Percentiles rank a stretch among this genome's conserved stretches.
Evolutionary conservation across 1,140 invertebrate species (phyloP).

Genomic region (Mercenaria mercenaria): DNA sequence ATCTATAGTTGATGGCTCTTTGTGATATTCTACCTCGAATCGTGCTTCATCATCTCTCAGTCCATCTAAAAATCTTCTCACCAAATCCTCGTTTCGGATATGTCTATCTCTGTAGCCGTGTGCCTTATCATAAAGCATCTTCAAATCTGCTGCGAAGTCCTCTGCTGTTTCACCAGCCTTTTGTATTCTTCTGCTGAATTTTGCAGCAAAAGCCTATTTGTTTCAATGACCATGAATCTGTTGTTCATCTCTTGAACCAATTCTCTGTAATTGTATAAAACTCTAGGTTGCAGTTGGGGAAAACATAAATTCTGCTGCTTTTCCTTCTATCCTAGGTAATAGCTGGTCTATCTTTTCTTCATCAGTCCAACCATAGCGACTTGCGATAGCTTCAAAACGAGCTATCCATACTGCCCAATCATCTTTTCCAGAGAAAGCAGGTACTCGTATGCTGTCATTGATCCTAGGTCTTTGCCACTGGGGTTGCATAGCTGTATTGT

Average conservation of each 20-base stretch:
- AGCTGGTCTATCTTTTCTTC: constrained; percentile 8
- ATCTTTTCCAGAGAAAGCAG: too few relatives aligned
- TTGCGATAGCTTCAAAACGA: constrained; percentile 22
- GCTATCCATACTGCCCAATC: constrained; percentile 41
- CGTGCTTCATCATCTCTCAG: background rate
- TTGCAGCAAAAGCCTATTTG: background rate
- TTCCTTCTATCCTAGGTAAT: background rate
- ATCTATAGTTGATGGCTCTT: too few relatives aligned
- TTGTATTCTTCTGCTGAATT: background rate
- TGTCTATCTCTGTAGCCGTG: background rate
- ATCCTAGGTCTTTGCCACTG: too few relatives aligned
- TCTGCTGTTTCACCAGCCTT: background rate
- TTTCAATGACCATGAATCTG: constrained; percentile 37
- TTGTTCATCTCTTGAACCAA: background rate
- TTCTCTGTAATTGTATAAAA: background rate
- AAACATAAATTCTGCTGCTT: background rate
- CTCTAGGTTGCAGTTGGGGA: background rate
- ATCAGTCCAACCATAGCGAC: background rate
- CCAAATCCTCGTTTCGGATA: constrained; percentile 3
- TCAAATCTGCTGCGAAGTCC: constrained; percentile 3
- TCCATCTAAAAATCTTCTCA: constrained; percentile 19
- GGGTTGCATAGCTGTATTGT: too few relatives aligned
- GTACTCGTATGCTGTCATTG: too few relatives aligned
- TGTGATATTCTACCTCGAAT: background rate
- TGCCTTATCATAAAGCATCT: constrained; percentile 9